Base-by-base conservation (phyloP, 1,140 invertebrate species). In the Camponotus floridanus region DNA sequence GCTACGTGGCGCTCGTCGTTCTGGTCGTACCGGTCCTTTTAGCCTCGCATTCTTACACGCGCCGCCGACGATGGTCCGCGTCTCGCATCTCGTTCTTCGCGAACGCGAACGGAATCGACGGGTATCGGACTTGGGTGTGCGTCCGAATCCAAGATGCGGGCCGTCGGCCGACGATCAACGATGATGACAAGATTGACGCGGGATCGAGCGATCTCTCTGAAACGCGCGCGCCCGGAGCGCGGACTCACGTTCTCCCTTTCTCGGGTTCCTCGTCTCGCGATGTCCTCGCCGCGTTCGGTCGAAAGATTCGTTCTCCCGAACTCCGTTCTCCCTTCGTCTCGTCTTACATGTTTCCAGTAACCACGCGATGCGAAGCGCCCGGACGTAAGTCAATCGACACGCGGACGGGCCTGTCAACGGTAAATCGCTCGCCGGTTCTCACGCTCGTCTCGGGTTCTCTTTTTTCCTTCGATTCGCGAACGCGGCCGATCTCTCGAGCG, bases 31-130 rank as follows among this genome's bases (percentile, higher is more conserved):
- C 3, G 18, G 57, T 51, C 15, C 65, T 45, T 55, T 74, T 91
- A 88, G 79, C 74, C 79, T 51, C 83, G 87, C 86, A 91, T 91
- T 88, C 87, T 89, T 65, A 88, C 85, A 71, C 48, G 26, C 67
- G 59, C 55, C 86, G 31, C 76, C 74, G 80, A 88, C 83, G 67
- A 70, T 74, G 64, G 85, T 84, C 83, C 88, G 78, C 36, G 65
- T 84, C 26, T 85, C 68, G 86, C 83, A 87, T 83, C 64, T 83
- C 64, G 42, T 65, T 51, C 39, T 59, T 51, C 39, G 62, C 89
- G 45, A 51, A 78, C 64, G 87, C 57, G 85, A 48, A 51, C 67
- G 70, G 76, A 73, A 78, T 65, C 31, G 80, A 33, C 21, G 15
- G 4, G 36, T 31, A 36, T 33, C 26, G 26, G 59, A 71, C 39